phyloP scores from a whole-genome alignment of 92 coral and sea anemone genomes.

The Palythoa caribaeorum region DNA sequence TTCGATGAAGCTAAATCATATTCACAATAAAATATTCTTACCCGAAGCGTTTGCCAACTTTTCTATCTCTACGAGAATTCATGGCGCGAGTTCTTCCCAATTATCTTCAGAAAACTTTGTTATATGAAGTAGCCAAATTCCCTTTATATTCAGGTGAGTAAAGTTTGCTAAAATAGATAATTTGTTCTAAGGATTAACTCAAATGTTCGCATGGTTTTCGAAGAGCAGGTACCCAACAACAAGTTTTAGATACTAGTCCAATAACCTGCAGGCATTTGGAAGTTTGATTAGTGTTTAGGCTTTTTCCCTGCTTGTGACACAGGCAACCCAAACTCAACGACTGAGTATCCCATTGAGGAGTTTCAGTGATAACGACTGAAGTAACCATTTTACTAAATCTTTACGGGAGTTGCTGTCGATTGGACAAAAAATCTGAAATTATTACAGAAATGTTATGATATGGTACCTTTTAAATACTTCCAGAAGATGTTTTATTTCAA shows the following conservation, averaged over 20 bases:
- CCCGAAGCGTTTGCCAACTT: not conserved
- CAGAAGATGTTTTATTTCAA: not conserved
- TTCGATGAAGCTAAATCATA: not conserved
- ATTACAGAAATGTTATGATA: not conserved
- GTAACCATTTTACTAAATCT: not conserved
- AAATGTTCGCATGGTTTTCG: not conserved
- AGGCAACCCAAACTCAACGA: slow-evolving; percentile 18
- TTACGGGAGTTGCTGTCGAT: not conserved
- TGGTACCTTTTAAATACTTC: not conserved
- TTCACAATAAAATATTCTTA: slow-evolving; percentile 15
- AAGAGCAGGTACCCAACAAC: slow-evolving; percentile 27
- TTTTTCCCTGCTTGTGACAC: slow-evolving; percentile 24
- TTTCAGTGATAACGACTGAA: not conserved
- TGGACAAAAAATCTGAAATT: not conserved
- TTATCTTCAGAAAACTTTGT: not conserved
- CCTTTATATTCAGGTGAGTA: not conserved
- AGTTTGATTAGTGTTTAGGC: slow-evolving; percentile 3
- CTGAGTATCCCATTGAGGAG: not conserved
- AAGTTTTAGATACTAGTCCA: slow-evolving; percentile 21
- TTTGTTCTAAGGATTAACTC: not conserved
- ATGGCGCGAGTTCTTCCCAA: not conserved
- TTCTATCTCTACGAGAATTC: not conserved
- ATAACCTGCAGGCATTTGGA: not conserved
- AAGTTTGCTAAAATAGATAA: not conserved
- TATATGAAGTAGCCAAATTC: not conserved